Percentiles rank a stretch among this genome's conserved stretches.
Evolutionary conservation across 2,888 invertebrate genomes (phyloP).

Genomic region (Malthinus seriepunctatus): DNA sequence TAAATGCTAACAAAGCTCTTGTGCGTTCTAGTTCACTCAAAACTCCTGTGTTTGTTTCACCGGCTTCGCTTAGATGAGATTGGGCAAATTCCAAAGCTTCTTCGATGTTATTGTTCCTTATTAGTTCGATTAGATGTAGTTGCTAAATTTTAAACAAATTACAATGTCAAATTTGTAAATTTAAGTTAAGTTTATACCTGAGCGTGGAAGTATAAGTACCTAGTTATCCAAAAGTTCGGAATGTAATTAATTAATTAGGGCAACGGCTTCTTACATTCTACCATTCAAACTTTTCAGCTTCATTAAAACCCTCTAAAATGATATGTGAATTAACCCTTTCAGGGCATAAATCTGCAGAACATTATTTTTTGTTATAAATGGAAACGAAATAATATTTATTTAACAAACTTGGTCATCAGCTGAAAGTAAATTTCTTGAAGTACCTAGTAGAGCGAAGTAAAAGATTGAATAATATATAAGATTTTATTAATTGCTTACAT

Average conservation of each 20-base stretch:
- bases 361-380: no score
- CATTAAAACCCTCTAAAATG: conserved; percentile 84
- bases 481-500: no score
- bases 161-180: conserved; percentile 1
- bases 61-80: conserved; percentile 86
- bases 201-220: conserved; percentile 93
- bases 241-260: conserved; percentile 90
- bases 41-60: conserved; percentile 77
- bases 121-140: conserved; percentile 86
- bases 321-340: no score
- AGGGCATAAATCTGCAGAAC: no score
- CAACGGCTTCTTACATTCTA: conserved; percentile 89
- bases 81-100: conserved; percentile 90
- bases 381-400: no score
- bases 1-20: conserved; percentile 92
- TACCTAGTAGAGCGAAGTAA: no score
- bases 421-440: no score
- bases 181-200: conserved; percentile 62
- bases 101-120: conserved; percentile 81
- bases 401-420: no score
- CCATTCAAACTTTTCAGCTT: conserved; percentile 94
- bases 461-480: no score
- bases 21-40: conserved; percentile 87
- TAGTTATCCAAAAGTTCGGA: conserved; percentile 91
- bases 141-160: no score